These are phyloP conservation scores for Osmoderma eremita DNA, from an alignment of 2,888 invertebrate genomes.

Conservation along the genomic window DNA sequence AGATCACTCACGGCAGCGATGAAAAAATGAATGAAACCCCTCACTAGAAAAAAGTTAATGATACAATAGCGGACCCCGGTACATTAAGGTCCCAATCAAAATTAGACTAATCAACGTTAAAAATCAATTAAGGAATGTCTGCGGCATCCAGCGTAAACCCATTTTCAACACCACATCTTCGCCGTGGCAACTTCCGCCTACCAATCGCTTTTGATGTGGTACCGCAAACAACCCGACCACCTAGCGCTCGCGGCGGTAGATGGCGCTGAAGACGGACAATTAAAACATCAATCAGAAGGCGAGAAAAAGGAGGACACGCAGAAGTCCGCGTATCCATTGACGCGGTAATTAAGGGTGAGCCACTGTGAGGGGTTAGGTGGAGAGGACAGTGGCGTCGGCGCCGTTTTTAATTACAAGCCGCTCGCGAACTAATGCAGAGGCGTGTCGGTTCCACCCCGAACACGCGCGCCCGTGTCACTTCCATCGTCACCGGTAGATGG, in stretches of 20 bases:
- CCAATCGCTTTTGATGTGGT: slow-evolving; percentile 21
- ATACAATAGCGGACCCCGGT: slow-evolving; percentile 16
- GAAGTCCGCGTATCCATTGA: background rate
- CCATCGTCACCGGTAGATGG: slow-evolving; percentile 35
- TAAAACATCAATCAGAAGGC: slow-evolving; percentile 42
- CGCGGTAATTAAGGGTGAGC: background rate
- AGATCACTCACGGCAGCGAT: background rate
- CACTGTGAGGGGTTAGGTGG: slow-evolving; percentile 38
- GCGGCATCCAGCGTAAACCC: slow-evolving; percentile 15
- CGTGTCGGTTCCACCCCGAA: slow-evolving; percentile 47
- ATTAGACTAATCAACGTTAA: slow-evolving; percentile 29
- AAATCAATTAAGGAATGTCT: slow-evolving; percentile 28
- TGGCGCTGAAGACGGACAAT: slow-evolving; percentile 35
- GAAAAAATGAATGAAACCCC: slow-evolving; percentile 1
- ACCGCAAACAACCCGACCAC: background rate
- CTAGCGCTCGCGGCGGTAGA: background rate
- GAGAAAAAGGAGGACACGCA: slow-evolving; percentile 20
- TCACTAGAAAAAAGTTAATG: slow-evolving; percentile 15
- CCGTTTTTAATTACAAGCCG: slow-evolving; percentile 50
- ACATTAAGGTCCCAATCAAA: slow-evolving; percentile 31
- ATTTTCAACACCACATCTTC: slow-evolving; percentile 31
- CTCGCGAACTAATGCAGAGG: slow-evolving; percentile 50
- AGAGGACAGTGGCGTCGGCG: slow-evolving; percentile 48
- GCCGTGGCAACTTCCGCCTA: slow-evolving; percentile 21
- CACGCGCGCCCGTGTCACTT: slow-evolving; percentile 50